These are phyloP conservation scores for Ladona fulva DNA, from an alignment of 1,140 invertebrate genomes.

Conservation along the genomic window DNA sequence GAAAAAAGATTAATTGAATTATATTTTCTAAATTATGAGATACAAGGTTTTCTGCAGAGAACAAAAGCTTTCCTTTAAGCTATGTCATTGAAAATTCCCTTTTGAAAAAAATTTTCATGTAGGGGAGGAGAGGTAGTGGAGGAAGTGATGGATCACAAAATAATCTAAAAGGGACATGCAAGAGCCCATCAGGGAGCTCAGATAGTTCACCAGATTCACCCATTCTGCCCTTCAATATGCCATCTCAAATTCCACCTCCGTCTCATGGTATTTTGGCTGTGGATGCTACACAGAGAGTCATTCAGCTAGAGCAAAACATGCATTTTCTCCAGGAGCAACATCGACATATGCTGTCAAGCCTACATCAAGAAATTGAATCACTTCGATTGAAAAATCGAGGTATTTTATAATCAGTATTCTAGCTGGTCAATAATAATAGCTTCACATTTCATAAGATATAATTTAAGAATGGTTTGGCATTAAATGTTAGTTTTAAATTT, in stretches of 20 bases:
- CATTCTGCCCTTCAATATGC: neutral
- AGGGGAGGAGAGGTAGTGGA: neutral
- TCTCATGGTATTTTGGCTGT: neutral
- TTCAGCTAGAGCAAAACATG: constrained; percentile 62
- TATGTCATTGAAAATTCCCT: no score
- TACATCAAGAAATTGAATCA: constrained; percentile 61
- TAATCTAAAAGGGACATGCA: neutral
- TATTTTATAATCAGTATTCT: no score
- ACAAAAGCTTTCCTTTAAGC: no score
- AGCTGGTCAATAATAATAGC: no score
- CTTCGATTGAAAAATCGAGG: constrained; percentile 59
- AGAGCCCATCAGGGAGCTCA: neutral
- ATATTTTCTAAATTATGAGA: no score
- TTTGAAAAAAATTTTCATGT: no score
- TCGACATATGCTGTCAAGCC: constrained; percentile 51
- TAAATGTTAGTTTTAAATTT: no score
- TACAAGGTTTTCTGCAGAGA: no score
- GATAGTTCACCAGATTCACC: neutral
- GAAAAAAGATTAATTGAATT: no score
- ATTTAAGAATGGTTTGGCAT: no score
- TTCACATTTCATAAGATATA: no score
- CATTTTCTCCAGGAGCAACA: constrained; percentile 65
- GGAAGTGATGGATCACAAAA: neutral
- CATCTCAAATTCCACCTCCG: neutral
- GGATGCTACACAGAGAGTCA: constrained; percentile 34